These are phyloP conservation scores for Nestor notabilis DNA, from an alignment of 2,113 vertebrate species.

Conservation along the genomic window DNA sequence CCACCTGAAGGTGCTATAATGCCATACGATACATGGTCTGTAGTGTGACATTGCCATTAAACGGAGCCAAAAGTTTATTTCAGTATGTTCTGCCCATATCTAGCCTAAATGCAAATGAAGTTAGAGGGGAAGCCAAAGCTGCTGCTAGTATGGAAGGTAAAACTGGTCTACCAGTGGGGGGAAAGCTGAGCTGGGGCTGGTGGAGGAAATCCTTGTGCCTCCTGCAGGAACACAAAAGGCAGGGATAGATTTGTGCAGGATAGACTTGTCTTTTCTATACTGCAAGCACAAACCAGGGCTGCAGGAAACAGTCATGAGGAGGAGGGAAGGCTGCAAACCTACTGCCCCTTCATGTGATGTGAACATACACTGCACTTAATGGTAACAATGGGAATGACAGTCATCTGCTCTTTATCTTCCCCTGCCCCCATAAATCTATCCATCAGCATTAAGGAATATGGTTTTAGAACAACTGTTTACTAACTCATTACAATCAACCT, in stretches of 20 bases:
- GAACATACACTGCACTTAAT: background rate
- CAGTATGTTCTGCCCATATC: background rate
- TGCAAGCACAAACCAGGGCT: background rate
- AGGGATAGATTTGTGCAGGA: background rate
- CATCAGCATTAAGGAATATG: background rate
- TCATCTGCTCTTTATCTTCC: background rate
- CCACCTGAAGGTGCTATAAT: background rate
- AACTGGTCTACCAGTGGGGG: background rate
- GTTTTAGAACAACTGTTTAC: background rate
- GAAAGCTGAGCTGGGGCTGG: background rate
- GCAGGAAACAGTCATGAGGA: background rate
- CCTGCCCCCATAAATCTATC: too few species aligned
- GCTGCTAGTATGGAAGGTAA: background rate
- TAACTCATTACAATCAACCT: background rate
- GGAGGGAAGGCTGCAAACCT: background rate
- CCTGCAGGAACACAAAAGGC: background rate
- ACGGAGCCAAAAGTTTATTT: conserved; percentile 19
- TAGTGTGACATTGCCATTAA: background rate
- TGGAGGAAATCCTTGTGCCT: background rate
- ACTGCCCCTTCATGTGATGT: background rate
- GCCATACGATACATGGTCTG: background rate
- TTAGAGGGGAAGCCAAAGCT: background rate
- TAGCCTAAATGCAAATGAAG: background rate
- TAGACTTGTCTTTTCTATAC: background rate
- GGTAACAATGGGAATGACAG: background rate